Base-by-base conservation (phyloP, 2,888 invertebrate species). In the Pseudeuparius sepicola region DNA sequence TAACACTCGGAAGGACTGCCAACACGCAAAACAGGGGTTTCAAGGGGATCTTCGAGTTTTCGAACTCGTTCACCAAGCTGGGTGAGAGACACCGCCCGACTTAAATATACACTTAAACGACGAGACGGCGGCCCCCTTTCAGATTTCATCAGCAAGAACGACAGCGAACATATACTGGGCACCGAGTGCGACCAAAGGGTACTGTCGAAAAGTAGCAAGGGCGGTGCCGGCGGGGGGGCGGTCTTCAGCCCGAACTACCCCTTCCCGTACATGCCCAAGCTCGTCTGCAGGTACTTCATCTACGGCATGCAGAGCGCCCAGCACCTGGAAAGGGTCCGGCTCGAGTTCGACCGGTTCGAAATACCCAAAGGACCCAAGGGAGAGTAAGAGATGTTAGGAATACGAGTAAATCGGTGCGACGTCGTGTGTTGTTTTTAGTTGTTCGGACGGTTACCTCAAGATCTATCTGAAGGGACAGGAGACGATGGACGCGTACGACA, bases 141-240 rank as follows among this genome's bases (percentile, higher is more conserved):
- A 88, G 87, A 84, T 77, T 87, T 88, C 71, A 87, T 87, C 71
- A 84, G 81, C 65, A 83, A 83, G 71, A 84, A 87, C 67, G 86
- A 87, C 61, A 90, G 90, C 49, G 85, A 87, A 70, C 93, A 94
- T 68, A 90, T 94, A 61, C 76, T 87, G 60, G 94, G 94, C 59
- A 90, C 92, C 50, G 97, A 98, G 69, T 98, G 98, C 71, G 97
- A 98, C 71, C 93, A 94, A 67, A 87, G 92, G 66, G 92, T 96
- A 58, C 74, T 92, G 53, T 93, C 92, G 66, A 82, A 80, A 64
- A n/a, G n/a, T n/a, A n/a, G n/a, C n/a, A n/a, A n/a, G n/a, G n/a
- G n/a, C n/a, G 88, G 88, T 66, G 87, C 90, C 64, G 89, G 90
- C 39, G 80, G 77, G 55, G 96, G 96, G 52, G 78, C 74, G 61